Evolutionary conservation across 2,888 invertebrate genomes (phyloP).

Genomic region (Carpatolechia fugitivella): DNA sequence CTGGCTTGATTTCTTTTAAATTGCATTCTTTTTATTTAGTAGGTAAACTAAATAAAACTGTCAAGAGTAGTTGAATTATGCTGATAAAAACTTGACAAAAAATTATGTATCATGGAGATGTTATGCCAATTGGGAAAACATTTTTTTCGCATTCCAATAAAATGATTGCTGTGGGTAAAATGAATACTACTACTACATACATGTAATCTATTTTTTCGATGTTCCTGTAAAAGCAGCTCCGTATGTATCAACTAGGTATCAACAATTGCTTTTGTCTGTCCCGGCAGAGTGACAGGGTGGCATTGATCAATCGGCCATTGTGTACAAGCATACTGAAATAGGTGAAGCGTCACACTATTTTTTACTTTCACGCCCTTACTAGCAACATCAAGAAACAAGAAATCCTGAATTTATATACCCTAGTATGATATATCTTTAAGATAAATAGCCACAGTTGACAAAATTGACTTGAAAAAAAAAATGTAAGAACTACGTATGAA

Average conservation of each 20-base stretch:
- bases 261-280: slow-evolving; percentile 8
- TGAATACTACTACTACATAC: no score
- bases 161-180: background rate
- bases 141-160: background rate
- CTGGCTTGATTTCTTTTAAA: no score
- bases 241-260: background rate
- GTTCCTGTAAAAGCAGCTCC: no score
- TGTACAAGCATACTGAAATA: slow-evolving; percentile 29
- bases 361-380: slow-evolving; percentile 23
- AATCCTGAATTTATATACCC: background rate
- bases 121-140: background rate
- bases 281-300: slow-evolving; percentile 31
- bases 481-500: background rate
- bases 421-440: no score
- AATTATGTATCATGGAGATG: no score
- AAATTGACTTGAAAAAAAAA: no score
- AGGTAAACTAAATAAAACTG: no score
- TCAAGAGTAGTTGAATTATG: no score
- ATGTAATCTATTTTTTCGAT: no score
- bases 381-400: background rate
- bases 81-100: no score
- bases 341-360: slow-evolving; percentile 37
- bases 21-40: no score
- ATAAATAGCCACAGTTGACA: no score
- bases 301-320: slow-evolving; percentile 49